Percentiles rank a stretch among this genome's conserved stretches.
phyloP scores from a whole-genome alignment of 2,888 invertebrate species.

The Cerceris ruficornis region DNA sequence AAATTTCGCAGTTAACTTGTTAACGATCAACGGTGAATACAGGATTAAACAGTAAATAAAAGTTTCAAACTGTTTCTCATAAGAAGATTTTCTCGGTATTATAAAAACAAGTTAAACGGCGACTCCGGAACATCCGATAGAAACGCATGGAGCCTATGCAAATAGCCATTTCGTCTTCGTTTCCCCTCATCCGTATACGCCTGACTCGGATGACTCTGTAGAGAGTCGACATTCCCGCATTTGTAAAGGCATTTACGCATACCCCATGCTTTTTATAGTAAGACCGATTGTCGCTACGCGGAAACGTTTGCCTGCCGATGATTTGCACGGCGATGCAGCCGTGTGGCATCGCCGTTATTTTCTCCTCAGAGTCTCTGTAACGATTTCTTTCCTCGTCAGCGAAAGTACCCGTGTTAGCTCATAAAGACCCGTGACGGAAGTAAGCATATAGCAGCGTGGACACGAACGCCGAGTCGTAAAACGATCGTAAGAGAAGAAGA shows the following conservation, averaged over 20 bases:
- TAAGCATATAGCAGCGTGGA: slow-evolving; percentile 2
- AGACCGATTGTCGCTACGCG: slow-evolving; percentile 31
- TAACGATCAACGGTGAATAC: too few relatives aligned
- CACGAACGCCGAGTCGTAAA: slow-evolving; percentile 17
- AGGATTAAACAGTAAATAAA: too few relatives aligned
- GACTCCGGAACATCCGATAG: too few relatives aligned
- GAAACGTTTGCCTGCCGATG: slow-evolving; percentile 28
- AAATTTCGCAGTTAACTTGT: too few relatives aligned
- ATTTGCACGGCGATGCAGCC: slow-evolving; percentile 33
- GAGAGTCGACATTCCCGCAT: slow-evolving; percentile 5
- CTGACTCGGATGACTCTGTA: neutral
- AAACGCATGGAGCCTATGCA: neutral
- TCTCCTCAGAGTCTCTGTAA: slow-evolving; percentile 44
- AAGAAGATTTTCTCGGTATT: too few relatives aligned
- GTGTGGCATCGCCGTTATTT: slow-evolving; percentile 32
- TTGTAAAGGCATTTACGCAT: neutral
- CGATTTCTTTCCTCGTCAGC: slow-evolving; percentile 66
- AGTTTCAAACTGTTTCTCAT: too few relatives aligned
- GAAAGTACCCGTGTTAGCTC: slow-evolving; percentile 62
- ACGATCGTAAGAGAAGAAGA: slow-evolving; percentile 18
- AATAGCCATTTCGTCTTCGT: neutral
- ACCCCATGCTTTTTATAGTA: neutral
- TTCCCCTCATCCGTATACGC: neutral
- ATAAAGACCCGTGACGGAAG: slow-evolving; percentile 26
- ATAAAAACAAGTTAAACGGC: too few relatives aligned